Evolutionary conservation across 1,140 invertebrate species (phyloP).

Genomic region (Archivesica marissinica): DNA sequence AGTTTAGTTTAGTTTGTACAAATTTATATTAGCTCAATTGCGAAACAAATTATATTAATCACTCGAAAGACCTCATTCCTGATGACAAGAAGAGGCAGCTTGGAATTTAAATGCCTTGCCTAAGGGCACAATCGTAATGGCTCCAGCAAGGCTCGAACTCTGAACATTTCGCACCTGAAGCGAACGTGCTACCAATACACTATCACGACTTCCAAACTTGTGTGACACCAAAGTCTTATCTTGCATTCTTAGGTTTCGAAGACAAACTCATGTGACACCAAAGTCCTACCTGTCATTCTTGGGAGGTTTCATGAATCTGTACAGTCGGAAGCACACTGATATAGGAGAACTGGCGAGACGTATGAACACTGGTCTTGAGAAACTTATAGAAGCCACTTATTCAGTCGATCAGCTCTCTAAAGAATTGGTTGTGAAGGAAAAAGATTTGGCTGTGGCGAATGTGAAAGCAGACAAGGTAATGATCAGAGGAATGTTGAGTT

Average conservation of each 20-base stretch:
- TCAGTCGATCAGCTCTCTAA: conserved; percentile 96
- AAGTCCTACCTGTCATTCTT: conserved; percentile 99
- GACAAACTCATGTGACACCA: conserved; percentile 98
- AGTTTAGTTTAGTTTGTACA: too few relatives aligned
- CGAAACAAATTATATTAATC: too few relatives aligned
- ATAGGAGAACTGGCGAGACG: conserved; percentile 91
- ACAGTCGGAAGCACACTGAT: conserved; percentile 93
- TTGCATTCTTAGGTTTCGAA: conserved; percentile 87
- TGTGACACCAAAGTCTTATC: conserved; percentile 95
- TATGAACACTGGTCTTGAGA: conserved; percentile 97
- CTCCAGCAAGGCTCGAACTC: too few relatives aligned
- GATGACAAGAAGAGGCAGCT: too few relatives aligned
- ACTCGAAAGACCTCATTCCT: too few relatives aligned
- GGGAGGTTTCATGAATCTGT: conserved; percentile 96
- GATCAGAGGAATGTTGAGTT: too few relatives aligned
- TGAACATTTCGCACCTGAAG: too few relatives aligned
- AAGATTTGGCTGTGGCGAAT: conserved; percentile 94
- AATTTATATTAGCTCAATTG: too few relatives aligned
- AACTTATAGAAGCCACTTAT: conserved; percentile 96
- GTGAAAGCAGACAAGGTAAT: conserved; percentile 91
- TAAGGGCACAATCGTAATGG: too few relatives aligned
- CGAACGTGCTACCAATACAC: too few relatives aligned
- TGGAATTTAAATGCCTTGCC: too few relatives aligned
- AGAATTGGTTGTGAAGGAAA: conserved; percentile 96
- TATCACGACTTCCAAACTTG: too few relatives aligned